Base-by-base conservation (phyloP, 2,888 invertebrate genomes). In the Maniola hyperantus region DNA sequence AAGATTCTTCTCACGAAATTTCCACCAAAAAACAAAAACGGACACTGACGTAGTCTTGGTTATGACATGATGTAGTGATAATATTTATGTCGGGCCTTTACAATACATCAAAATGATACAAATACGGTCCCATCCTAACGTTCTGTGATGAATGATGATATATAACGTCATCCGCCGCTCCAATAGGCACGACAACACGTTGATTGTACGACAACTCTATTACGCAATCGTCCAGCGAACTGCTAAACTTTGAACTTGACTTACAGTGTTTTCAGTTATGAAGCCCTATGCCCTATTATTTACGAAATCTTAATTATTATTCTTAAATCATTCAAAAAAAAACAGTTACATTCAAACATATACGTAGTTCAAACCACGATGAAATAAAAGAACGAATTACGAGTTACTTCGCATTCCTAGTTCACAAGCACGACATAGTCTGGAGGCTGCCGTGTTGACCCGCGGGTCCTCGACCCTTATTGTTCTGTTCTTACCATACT, bases 391-490 rank as follows among this genome's bases (percentile, higher is more conserved):
- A 65, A 64, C 60, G 62, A 66, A 68, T 61, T 46, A 61, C 60
- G 20, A 34, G 51, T 54, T 39, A 62, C 62, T 68, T 67, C 59
- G 67, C 71, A 71, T 73, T 71, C 71, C 68, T 68, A 71, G 68
- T 67, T 67, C 70, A 83, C 79, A 51, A 51, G 20, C 61, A 58
- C 54, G 64, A 54, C 59, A 64, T 57, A 65, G 65, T 67, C 62
- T 54, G 62, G 80, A 82, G 79, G 82, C 73, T 62, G 64, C 70
- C 72, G 84, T 79, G 81, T 81, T 86, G 86, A 87, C 88, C 89
- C 81, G 78, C 80, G 83, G 88, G 89, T 88, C 89, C 83, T 82
- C 86, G 90, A 89, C 89, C 89, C 82, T 84, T 82, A 89, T 89
- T 90, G 89, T 89, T 89, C 83, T 84, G 80, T 82, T 84, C 85